phyloP scores from a whole-genome alignment of 2,113 vertebrate genomes.

The Phalacrocorax pelagicus region DNA sequence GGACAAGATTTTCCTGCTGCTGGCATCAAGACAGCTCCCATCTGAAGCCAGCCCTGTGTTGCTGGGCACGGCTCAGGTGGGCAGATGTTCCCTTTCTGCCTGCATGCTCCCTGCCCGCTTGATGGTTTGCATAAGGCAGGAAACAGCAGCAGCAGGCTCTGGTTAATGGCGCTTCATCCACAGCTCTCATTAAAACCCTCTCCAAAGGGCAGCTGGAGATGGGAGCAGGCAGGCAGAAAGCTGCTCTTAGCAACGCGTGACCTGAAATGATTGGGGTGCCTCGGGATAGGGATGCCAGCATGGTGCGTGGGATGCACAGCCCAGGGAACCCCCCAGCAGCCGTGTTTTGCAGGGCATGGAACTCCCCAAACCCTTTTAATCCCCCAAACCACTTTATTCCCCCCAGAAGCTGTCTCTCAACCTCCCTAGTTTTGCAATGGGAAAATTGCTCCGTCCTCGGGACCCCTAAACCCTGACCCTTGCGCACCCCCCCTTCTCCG shows the following conservation, averaged over 20 bases:
- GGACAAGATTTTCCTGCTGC: not conserved
- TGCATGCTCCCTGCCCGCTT: not conserved
- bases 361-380: not conserved
- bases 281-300: accelerated
- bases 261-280: accelerated
- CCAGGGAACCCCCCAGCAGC: accelerated
- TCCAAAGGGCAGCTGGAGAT: not conserved
- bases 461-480: accelerated
- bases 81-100: not conserved
- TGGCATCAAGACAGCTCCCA: not conserved
- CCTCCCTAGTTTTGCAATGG: not conserved
- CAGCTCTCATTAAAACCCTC: not conserved
- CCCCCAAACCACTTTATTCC: not conserved
- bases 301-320: not conserved
- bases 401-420: not conserved
- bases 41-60: not conserved
- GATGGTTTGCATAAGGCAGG: not conserved
- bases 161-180: not conserved
- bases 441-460: accelerated
- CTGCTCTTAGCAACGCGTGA: too few species aligned
- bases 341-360: not conserved
- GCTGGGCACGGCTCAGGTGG: not conserved
- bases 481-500: too few species aligned
- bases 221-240: too few species aligned
- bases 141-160: not conserved